Evolutionary conservation across 2,888 invertebrate genomes (phyloP).

Genomic region (Melipona beecheii): DNA sequence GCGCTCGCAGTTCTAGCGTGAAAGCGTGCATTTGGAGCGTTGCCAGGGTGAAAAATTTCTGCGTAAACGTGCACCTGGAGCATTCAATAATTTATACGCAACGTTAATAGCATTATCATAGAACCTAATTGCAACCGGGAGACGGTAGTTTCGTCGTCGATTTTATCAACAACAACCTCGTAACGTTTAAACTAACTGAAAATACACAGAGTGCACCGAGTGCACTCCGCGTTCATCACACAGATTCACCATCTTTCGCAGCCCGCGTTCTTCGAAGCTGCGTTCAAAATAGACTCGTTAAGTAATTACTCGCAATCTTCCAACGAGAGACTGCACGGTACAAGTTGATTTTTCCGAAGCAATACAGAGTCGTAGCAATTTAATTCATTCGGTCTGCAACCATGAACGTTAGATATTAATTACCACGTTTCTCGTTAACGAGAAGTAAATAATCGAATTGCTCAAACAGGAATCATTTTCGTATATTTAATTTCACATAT

Average conservation of each 20-base stretch:
- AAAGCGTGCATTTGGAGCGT: constrained; percentile 31
- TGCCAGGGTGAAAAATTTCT: constrained; percentile 49
- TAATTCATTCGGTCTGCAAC: too few species aligned
- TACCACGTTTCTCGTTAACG: not conserved
- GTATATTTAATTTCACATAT: too few species aligned
- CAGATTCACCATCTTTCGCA: not conserved
- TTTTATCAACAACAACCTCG: not conserved
- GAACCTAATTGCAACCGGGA: constrained; percentile 22
- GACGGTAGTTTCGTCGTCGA: not conserved
- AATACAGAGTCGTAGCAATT: not conserved
- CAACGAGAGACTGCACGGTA: not conserved
- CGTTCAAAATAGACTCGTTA: not conserved
- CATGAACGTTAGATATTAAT: too few species aligned
- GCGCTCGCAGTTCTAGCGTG: not conserved
- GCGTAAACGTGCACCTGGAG: constrained; percentile 23
- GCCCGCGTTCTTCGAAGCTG: not conserved
- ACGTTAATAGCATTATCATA: constrained; percentile 37
- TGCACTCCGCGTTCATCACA: not conserved
- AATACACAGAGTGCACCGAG: not conserved
- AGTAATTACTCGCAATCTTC: not conserved
- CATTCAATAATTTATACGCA: constrained; percentile 40
- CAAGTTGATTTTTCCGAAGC: not conserved
- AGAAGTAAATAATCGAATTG: not conserved
- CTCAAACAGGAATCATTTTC: too few species aligned
- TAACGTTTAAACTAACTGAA: not conserved